These are phyloP conservation scores for Kryptolebias ocellatus DNA, from an alignment of 2,797 vertebrate species.

Conservation along the genomic window DNA sequence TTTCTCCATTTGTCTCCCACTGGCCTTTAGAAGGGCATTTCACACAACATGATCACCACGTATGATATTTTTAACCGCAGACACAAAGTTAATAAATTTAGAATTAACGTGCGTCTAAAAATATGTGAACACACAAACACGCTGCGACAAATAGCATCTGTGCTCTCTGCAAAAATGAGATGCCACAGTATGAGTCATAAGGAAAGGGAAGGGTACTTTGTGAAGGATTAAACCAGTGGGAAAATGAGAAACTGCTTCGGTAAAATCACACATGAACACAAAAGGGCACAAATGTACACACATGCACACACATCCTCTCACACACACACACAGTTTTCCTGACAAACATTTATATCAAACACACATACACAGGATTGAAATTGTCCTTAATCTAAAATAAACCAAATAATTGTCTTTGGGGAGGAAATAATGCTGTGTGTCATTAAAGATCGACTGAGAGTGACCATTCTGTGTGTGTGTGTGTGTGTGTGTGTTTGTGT, in stretches of 20 bases:
- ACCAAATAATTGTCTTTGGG: conserved; percentile 54
- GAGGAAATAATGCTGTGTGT: conserved; percentile 44
- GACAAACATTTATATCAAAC: conserved; percentile 21
- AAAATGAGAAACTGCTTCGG: conserved; percentile 43
- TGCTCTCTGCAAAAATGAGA: conserved; percentile 49
- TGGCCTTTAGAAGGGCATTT: conserved; percentile 12
- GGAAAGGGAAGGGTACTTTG: conserved; percentile 45
- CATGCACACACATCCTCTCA: conserved; percentile 8
- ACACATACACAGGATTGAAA: conserved; percentile 52
- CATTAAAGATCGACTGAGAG: conserved; percentile 57
- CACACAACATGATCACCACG: not conserved
- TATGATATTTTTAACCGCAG: not conserved
- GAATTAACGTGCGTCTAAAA: conserved; percentile 26
- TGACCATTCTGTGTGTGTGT: conserved; percentile 33
- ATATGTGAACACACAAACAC: conserved; percentile 16
- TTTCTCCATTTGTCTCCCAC: conserved; percentile 20
- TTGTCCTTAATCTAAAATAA: conserved; percentile 65
- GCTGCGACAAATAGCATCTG: conserved; percentile 18
- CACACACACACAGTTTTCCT: conserved; percentile 22
- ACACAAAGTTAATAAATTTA: conserved; percentile 5
- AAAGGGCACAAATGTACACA: conserved; percentile 24
- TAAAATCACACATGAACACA: conserved; percentile 30
- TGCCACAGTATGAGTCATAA: conserved; percentile 62
- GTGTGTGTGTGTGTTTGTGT: conserved; percentile 35
- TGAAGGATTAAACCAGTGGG: conserved; percentile 58